Base-by-base conservation (phyloP, 1,140 invertebrate species). In the Cotesia typhae region DNA sequence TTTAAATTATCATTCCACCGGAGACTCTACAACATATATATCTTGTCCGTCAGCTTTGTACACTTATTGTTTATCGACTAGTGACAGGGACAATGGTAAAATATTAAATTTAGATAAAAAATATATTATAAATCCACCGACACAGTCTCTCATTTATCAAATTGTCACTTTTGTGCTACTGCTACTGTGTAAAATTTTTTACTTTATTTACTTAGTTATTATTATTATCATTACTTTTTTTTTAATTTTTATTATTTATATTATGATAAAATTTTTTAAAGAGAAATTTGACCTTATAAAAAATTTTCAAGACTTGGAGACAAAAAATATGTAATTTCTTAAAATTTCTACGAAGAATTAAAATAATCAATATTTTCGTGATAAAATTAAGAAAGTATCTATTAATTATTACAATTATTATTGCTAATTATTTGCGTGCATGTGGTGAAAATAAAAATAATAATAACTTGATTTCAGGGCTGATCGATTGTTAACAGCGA, bases 1-100 rank as follows among this genome's bases (percentile, higher is more conserved):
- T 84, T 84, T 83, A 83, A 83, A 85, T 85, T 84, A 86, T 85
- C 82, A 80, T 85, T 82, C 83, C 77, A 68, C 63, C 74, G 65
- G 72, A 71, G 63, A 72, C 75, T 64, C 72, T 71, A 67, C 10
- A 41, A 67, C n/a, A n/a, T 38, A 17, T 57, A 57, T 57, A 60
- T 37, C 41, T 47, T 47, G 41, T 47, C 41, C 41, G 36, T 36
- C 12, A 41, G 14, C 35, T 17, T 47, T 66, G 66, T 68, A 73
- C 28, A 68, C 74, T 82, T 80, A 81, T 82, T 82, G 81, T 83
- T 84, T 82, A 82, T 80, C 78, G 74, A 66, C 70, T 61, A 65
- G 63, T 20, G 72, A 74, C 74, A 71, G 67, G n/a, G 70, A 59
- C 55, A 71, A 74, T 67, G 76, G 75, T 74, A 57, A 77, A 76